Evolutionary conservation across 1,140 invertebrate species (phyloP).

Genomic region (Scaptomyza hsui): DNA sequence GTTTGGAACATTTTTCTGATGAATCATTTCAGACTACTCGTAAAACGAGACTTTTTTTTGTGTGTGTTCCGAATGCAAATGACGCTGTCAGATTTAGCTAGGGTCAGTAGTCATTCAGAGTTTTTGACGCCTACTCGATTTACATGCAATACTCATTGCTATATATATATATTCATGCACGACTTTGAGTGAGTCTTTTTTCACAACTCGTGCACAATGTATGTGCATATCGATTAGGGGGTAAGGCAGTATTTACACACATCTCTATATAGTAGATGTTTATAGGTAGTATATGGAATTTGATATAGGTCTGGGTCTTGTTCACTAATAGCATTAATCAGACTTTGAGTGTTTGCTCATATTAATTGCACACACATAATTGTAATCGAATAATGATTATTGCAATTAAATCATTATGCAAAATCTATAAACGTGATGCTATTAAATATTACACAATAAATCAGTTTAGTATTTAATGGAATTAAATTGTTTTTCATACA

Average conservation of each 20-base stretch:
- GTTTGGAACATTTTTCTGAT: conserved; percentile 36
- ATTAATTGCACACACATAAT: background rate
- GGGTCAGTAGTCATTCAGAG: background rate
- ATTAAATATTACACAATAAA: too few species aligned
- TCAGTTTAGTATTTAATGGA: too few species aligned
- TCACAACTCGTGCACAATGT: conserved; percentile 53
- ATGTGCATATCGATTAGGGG: conserved; percentile 72
- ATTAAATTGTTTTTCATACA: too few species aligned
- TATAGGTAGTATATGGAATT: conserved; percentile 3
- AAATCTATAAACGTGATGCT: too few species aligned
- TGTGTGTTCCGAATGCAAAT: conserved; percentile 39
- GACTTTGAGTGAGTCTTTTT: conserved; percentile 44
- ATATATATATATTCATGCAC: conserved; percentile 6
- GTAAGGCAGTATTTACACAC: conserved; percentile 26
- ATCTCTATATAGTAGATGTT: background rate
- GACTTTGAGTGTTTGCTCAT: conserved; percentile 10
- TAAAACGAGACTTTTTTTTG: conserved; percentile 26
- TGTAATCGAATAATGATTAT: background rate
- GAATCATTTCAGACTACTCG: conserved; percentile 49
- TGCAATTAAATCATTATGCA: background rate
- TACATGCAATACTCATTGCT: conserved; percentile 26
- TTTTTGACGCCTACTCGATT: conserved; percentile 24
- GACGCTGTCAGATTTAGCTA: conserved; percentile 10
- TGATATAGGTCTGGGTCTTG: conserved; percentile 39
- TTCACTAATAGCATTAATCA: conserved; percentile 14